A percentile compares a stretch with the other conserved stretches of the same genome.
Evolutionary conservation across 2,797 vertebrate genomes (phyloP).

Genomic region (Coregonus ussuriensis): DNA sequence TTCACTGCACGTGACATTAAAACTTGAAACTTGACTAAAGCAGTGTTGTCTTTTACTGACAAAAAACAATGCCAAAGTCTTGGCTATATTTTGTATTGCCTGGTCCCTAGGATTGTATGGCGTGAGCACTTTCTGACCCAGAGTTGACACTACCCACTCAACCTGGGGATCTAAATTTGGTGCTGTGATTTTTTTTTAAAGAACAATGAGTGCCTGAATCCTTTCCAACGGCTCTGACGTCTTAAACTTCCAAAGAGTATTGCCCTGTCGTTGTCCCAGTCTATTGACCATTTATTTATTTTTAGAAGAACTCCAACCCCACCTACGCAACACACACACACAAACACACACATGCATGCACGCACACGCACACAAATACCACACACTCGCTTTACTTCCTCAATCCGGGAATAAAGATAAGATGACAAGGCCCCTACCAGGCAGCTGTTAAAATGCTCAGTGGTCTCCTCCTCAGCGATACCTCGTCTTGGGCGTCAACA

Average conservation of each 20-base stretch:
- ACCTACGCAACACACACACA: not conserved
- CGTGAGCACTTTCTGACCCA: conserved; percentile 42
- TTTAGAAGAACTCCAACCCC: conserved; percentile 39
- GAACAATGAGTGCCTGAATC: conserved; percentile 46
- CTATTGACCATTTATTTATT: conserved; percentile 59
- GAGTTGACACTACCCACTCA: conserved; percentile 52
- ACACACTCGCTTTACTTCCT: conserved; percentile 72
- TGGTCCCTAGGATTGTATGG: conserved; percentile 3
- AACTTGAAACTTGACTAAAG: not conserved
- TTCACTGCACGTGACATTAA: too few species aligned
- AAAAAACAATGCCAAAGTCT: not conserved
- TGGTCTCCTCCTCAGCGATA: conserved; percentile 62
- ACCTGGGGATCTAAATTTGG: conserved; percentile 59
- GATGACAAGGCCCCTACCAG: conserved; percentile 79
- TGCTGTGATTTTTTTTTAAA: conserved; percentile 38
- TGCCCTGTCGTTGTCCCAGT: conserved; percentile 68
- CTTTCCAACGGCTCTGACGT: conserved; percentile 61
- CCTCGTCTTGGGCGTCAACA: conserved; percentile 73
- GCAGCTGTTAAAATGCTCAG: conserved; percentile 82
- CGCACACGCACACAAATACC: conserved; percentile 5
- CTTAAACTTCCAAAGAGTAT: conserved; percentile 57
- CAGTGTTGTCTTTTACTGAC: not conserved
- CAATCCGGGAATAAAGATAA: conserved; percentile 78
- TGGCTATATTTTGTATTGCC: not conserved
- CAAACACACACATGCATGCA: conserved; percentile 8